Evolutionary conservation across 2,797 vertebrate genomes (phyloP), one percentile per base, ranked within the genome.

Genomic region (Liasis olivaceus): DNA sequence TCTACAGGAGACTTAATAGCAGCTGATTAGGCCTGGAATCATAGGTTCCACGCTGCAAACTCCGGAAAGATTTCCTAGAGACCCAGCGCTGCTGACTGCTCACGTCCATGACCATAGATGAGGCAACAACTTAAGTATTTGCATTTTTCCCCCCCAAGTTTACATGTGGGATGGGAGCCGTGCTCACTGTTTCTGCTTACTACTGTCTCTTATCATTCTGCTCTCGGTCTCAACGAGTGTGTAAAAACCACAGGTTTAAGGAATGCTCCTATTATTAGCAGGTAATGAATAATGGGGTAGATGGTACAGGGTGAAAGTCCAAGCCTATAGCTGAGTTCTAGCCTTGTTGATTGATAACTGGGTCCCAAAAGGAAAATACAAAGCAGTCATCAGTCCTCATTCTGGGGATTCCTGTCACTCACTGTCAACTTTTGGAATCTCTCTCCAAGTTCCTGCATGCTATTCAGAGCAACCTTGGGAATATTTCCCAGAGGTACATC

Each of bases 391-490:
- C n/a, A 88, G 36, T 66, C n/a, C 56, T 87, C 58, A 5, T 63
- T 69, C n/a, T 63, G n/a, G 85, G 20, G 85, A 93, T 77, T 77
- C 56, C 66, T 62, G 85, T 87, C 56, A 63, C 58, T 87, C 42
- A 28, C 17, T 58, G 66, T 60, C 69, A 84, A 90, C 24, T 87
- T 81, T 13, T 85, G 47, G 54, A 85, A 66, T 58, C 15, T 36
- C 59, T 87, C 84, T 47, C 42, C 42, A 87, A 31, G 69, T 93
- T 90, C 51, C 42, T 60, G 60, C 59, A 77, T 90, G 62, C 36
- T 87, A 90, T 87, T 92, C 31, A 87, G 90, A 64, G 15, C 85
- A 90, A 88, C 51, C 56, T n/a, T 64, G 28, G 66, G n/a, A 64
- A 63, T 93, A 51, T 42, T 90, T 84, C 64, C 63, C 89, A 90